Percentiles rank a stretch among this genome's conserved stretches.
Evolutionary conservation across 2,888 invertebrate species (phyloP).

Genomic region (Scaeva pyrastri): DNA sequence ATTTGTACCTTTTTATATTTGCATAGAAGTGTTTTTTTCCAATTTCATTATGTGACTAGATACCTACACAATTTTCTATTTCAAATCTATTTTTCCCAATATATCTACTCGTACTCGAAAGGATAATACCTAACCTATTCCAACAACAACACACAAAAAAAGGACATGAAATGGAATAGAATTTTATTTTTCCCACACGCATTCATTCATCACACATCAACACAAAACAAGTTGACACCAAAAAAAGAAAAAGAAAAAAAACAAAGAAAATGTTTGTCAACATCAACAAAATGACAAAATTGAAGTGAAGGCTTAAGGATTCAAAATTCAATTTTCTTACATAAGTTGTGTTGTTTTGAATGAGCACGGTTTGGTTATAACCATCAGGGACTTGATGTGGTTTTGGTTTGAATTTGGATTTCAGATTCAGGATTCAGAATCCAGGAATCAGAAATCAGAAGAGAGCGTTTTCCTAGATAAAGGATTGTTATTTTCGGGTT

Average conservation of each 20-base stretch:
- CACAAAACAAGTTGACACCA: conserved; percentile 13
- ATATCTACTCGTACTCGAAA: no score
- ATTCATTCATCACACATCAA: conserved; percentile 6
- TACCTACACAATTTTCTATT: conserved; percentile 41
- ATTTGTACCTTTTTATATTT: conserved; percentile 71
- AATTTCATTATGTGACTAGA: conserved; percentile 27
- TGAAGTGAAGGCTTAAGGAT: conserved; percentile 75
- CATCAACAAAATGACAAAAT: conserved; percentile 75
- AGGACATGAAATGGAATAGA: conserved; percentile 16
- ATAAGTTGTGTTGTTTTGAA: conserved; percentile 40
- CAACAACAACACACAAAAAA: conserved; percentile 18
- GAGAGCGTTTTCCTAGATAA: conserved; percentile 1
- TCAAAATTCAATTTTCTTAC: conserved; percentile 73
- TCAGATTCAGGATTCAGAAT: no score
- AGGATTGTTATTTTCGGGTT: conserved; percentile 27
- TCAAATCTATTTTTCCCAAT: conserved; percentile 32
- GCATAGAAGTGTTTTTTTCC: conserved; percentile 63
- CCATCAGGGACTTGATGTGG: conserved; percentile 3
- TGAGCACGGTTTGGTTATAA: not conserved
- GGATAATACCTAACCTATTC: not conserved
- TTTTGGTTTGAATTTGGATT: conserved; percentile 7
- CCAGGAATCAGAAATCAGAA: no score
- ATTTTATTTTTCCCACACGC: conserved; percentile 56
- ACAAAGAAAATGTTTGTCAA: conserved; percentile 53
- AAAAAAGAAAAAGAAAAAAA: not conserved